A percentile compares a stretch with the other conserved stretches of the same genome.
phyloP scores from a whole-genome alignment of 2,888 invertebrate genomes.

The Hypercompe scribonia region DNA sequence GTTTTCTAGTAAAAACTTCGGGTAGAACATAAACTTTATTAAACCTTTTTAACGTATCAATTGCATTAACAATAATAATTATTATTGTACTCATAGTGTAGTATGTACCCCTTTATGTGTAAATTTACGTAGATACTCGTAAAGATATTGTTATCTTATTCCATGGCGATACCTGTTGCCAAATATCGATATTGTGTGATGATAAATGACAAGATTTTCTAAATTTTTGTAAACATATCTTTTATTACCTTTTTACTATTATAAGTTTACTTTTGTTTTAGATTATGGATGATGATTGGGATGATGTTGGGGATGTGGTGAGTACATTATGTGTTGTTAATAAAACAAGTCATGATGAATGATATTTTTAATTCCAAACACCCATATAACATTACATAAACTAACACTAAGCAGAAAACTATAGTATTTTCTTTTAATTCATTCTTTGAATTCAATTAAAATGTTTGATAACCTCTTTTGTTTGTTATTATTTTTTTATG shows the following conservation, averaged over 20 bases:
- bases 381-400: neutral
- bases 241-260: neutral
- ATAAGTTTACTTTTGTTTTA: conserved; percentile 43
- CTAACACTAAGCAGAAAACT: neutral
- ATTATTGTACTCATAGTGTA: too few relatives aligned
- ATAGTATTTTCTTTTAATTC: neutral
- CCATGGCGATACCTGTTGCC: neutral
- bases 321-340: conserved; percentile 51
- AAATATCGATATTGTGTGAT: neutral
- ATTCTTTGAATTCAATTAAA: neutral
- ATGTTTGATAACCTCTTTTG: neutral
- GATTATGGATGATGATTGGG: conserved; percentile 87
- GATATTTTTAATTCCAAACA: neutral
- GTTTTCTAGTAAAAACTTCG: neutral
- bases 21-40: neutral
- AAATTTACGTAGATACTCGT: neutral
- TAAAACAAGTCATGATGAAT: neutral
- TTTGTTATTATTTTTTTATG: neutral
- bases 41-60: neutral
- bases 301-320: conserved; percentile 76
- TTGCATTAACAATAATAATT: too few relatives aligned
- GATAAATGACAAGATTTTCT: neutral
- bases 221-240: neutral
- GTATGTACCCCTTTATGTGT: too few relatives aligned
- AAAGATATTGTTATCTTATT: neutral